Evolutionary conservation across 2,888 invertebrate genomes (phyloP).

Genomic region (Oeneis ivallda): DNA sequence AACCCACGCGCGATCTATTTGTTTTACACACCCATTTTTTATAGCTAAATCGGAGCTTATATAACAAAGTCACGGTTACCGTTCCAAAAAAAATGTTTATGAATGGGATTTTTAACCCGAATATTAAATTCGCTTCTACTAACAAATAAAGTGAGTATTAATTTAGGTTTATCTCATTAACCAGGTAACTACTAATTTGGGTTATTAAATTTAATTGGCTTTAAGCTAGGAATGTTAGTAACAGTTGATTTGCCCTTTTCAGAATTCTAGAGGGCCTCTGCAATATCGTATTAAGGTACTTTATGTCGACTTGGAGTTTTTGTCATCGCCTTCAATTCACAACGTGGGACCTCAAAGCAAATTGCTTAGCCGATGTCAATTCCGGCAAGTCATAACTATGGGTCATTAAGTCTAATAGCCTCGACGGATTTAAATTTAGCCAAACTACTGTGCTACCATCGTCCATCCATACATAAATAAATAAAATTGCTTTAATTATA

Average conservation of each 20-base stretch:
- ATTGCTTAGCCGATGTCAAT: conserved; percentile 9
- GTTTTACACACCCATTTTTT: conserved; percentile 56
- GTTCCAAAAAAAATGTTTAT: conserved; percentile 55
- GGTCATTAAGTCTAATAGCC: conserved; percentile 12
- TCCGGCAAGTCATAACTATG: conserved; percentile 11
- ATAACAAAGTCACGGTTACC: conserved; percentile 52
- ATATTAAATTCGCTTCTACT: conserved; percentile 1
- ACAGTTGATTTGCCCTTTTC: not conserved
- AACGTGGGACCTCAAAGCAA: conserved; percentile 2
- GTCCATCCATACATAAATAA: no score
- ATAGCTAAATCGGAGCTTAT: conserved; percentile 48
- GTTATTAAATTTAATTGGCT: not conserved
- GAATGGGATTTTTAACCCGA: conserved; percentile 62
- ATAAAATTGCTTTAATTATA: not conserved
- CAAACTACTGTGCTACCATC: not conserved
- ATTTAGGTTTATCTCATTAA: not conserved
- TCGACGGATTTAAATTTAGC: conserved; percentile 6
- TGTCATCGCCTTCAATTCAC: not conserved
- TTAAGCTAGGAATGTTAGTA: no score
- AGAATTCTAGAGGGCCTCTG: not conserved
- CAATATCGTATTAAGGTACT: not conserved
- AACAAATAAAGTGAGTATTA: not conserved
- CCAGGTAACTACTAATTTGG: not conserved
- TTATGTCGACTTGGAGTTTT: not conserved
- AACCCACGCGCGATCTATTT: conserved; percentile 57